phyloP scores from a whole-genome alignment of 2,113 vertebrate genomes.

The Synchiropus splendidus region DNA sequence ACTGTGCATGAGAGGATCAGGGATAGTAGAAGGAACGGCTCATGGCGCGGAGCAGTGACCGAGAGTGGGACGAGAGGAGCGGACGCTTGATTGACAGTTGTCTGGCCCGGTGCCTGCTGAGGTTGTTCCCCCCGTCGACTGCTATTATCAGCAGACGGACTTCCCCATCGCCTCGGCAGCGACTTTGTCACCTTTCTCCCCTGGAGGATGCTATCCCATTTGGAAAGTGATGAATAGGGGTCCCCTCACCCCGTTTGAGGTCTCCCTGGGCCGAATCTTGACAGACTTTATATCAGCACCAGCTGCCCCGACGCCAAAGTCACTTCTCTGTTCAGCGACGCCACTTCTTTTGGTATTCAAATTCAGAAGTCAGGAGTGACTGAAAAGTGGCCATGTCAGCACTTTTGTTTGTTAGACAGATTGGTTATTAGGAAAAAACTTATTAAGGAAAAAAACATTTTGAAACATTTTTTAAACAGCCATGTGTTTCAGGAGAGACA shows the following conservation, averaged over 20 bases:
- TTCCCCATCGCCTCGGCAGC: slow-evolving; percentile 61
- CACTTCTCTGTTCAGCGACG: too few species aligned
- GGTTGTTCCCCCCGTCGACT: slow-evolving; percentile 63
- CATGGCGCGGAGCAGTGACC: not conserved
- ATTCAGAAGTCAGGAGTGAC: too few species aligned
- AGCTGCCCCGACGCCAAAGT: slow-evolving; percentile 25
- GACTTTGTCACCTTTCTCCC: slow-evolving; percentile 58
- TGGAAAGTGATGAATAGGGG: slow-evolving; percentile 65
- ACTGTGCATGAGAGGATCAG: slow-evolving; percentile 15
- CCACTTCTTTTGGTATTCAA: too few species aligned
- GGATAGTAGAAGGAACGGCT: slow-evolving; percentile 11
- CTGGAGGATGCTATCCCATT: slow-evolving; percentile 63
- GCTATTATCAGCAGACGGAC: slow-evolving; percentile 64
- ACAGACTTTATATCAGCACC: slow-evolving; percentile 59
- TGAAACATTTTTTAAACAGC: too few species aligned
- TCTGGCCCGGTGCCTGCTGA: slow-evolving; percentile 61
- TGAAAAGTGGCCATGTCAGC: too few species aligned
- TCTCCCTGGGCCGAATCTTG: slow-evolving; percentile 50
- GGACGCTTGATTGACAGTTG: slow-evolving; percentile 62
- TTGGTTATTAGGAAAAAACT: too few species aligned
- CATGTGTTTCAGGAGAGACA: too few species aligned
- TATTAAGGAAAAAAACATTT: too few species aligned
- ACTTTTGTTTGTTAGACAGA: too few species aligned
- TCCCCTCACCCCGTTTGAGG: slow-evolving; percentile 57
- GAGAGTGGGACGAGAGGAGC: slow-evolving; percentile 33